These are phyloP conservation scores for Synchiropus splendidus DNA, from an alignment of 2,113 vertebrate genomes.

Conservation along the genomic window DNA sequence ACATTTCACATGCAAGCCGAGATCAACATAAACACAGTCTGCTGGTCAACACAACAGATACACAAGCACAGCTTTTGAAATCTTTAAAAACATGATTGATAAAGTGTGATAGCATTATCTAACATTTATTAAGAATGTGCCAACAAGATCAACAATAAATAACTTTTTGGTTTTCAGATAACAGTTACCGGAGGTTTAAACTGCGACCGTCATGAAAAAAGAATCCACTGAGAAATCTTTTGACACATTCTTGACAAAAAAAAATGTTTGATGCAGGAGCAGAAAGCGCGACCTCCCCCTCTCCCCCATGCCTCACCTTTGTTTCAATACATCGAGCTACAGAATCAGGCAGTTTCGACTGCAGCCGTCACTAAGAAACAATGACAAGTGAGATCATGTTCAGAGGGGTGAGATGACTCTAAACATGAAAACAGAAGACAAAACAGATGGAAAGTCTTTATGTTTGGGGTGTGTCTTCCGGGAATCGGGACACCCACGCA, in stretches of 20 bases:
- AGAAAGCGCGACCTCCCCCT: conserved; percentile 4
- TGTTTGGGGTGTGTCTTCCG: neutral
- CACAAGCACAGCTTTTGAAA: too few relatives aligned
- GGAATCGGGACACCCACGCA: too few relatives aligned
- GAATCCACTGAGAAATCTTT: conserved; percentile 5
- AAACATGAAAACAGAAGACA: too few relatives aligned
- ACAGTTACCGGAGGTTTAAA: conserved; percentile 38
- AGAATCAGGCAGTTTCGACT: conserved; percentile 56
- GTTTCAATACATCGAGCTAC: conserved; percentile 45
- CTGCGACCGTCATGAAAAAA: conserved; percentile 42
- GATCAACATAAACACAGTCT: too few relatives aligned
- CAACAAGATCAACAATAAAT: conserved; percentile 36
- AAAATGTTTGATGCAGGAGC: neutral
- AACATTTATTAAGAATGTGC: too few relatives aligned
- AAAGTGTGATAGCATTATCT: too few relatives aligned
- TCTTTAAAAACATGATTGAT: too few relatives aligned
- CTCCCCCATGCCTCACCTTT: too few relatives aligned
- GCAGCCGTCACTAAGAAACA: conserved; percentile 50
- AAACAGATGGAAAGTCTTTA: neutral
- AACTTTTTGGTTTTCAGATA: conserved; percentile 21
- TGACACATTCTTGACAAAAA: conserved; percentile 11
- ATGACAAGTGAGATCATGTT: conserved; percentile 4
- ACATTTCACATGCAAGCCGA: too few relatives aligned
- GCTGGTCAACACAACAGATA: too few relatives aligned
- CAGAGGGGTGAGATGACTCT: too few relatives aligned